These are phyloP conservation scores for Ramphastos sulfuratus DNA, from an alignment of 2,113 vertebrate species.

Conservation along the genomic window DNA sequence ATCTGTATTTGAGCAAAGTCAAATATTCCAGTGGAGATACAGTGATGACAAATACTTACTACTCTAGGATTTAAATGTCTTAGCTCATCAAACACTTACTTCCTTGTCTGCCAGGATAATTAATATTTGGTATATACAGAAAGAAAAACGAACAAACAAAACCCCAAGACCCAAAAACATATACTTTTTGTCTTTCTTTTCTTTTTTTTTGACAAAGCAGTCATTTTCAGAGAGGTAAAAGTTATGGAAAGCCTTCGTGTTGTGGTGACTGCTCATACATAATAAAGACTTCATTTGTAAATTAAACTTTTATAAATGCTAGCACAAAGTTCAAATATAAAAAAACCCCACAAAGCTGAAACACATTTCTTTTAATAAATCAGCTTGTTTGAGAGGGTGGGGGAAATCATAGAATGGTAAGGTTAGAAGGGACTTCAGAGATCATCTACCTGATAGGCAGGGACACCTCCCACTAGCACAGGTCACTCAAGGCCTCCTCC, in stretches of 20 bases:
- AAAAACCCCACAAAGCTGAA: background rate
- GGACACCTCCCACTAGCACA: too few species aligned
- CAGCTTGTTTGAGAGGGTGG: background rate
- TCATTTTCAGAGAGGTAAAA: background rate
- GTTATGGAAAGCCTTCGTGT: accelerated
- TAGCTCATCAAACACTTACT: background rate
- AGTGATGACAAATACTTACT: background rate
- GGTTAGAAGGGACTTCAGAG: too few species aligned
- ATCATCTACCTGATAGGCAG: too few species aligned
- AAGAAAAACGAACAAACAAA: background rate
- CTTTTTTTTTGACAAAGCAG: background rate
- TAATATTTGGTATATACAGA: background rate
- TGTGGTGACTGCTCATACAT: background rate
- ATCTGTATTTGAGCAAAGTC: background rate
- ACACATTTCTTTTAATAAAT: background rate
- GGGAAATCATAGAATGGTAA: background rate
- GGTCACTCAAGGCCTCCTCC: too few species aligned
- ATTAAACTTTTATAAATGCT: background rate
- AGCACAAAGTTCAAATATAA: background rate
- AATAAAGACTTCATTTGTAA: background rate
- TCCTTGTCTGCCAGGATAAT: background rate
- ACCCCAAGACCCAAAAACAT: too few species aligned
- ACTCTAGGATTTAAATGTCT: background rate
- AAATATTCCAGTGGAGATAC: background rate
- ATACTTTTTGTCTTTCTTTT: background rate